These are phyloP conservation scores for Anguilla japonica DNA, from an alignment of 2,113 vertebrate genomes.

Conservation along the genomic window DNA sequence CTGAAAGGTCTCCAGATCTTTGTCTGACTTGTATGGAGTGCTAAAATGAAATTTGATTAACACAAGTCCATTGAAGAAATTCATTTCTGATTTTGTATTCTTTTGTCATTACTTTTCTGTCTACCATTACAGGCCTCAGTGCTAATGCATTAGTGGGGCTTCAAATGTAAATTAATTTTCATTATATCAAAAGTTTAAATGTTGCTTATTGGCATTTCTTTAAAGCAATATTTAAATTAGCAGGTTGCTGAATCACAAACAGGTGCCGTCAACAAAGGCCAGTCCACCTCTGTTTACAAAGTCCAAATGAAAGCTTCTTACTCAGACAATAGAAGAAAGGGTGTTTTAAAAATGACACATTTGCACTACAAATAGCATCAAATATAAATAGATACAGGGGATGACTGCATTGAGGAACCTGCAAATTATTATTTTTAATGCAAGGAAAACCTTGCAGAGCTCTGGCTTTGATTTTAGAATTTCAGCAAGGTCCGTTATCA, in stretches of 20 bases:
- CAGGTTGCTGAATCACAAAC: background rate
- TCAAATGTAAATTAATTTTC: background rate
- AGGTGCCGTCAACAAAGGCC: constrained; percentile 9
- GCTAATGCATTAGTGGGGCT: background rate
- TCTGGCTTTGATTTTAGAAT: background rate
- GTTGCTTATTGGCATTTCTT: background rate
- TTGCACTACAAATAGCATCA: constrained; percentile 15
- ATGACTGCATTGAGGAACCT: background rate
- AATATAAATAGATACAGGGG: background rate
- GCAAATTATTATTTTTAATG: background rate
- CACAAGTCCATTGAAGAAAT: background rate
- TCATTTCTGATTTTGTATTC: background rate
- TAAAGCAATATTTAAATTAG: constrained; percentile 11
- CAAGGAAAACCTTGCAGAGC: background rate
- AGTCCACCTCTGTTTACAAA: background rate
- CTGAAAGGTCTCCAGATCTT: background rate
- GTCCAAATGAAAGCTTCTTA: background rate
- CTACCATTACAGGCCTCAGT: background rate
- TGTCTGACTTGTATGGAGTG: background rate
- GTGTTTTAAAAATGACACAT: constrained; percentile 9
- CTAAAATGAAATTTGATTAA: background rate
- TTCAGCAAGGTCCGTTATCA: background rate
- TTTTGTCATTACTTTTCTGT: background rate
- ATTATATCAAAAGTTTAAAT: background rate
- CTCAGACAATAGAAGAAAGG: constrained; percentile 2